phyloP scores from a whole-genome alignment of 2,113 vertebrate genomes.

The Tupaia chinensis region DNA sequence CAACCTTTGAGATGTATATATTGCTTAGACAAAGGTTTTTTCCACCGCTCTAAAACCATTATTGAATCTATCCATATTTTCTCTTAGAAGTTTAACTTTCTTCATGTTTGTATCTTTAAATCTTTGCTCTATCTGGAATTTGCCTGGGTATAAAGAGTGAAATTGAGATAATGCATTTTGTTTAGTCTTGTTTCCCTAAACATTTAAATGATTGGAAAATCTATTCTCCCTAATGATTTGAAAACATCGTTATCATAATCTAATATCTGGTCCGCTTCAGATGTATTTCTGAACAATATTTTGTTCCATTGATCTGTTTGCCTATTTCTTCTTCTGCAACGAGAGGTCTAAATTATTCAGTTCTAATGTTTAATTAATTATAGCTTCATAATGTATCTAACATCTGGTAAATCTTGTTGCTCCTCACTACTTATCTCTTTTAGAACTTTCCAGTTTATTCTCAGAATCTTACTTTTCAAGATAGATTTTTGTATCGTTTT shows the following conservation, averaged over 20 bases:
- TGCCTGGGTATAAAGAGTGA: neutral
- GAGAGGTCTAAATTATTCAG: neutral
- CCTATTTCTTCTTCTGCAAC: neutral
- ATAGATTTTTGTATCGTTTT: neutral
- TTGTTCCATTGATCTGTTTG: neutral
- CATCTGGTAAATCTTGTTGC: neutral
- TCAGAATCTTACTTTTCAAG: neutral
- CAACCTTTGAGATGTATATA: neutral
- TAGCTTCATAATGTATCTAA: neutral
- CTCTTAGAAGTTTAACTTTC: neutral
- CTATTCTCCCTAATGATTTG: neutral
- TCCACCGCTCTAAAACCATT: neutral
- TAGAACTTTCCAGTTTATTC: neutral
- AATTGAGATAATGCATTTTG: neutral
- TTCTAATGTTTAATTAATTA: neutral
- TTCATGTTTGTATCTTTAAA: slow-evolving; percentile 4
- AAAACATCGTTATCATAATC: neutral
- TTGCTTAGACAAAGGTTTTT: neutral
- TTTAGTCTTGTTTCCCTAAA: neutral
- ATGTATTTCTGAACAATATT: neutral
- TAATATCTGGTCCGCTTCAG: neutral
- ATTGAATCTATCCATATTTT: neutral
- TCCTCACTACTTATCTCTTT: neutral
- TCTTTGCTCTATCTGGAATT: neutral
- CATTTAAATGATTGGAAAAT: neutral